A percentile compares a stretch with the other conserved stretches of the same genome.
Conservation (phyloP, 2,797 vertebrate species). For the Furcifer pardalis region DNA sequence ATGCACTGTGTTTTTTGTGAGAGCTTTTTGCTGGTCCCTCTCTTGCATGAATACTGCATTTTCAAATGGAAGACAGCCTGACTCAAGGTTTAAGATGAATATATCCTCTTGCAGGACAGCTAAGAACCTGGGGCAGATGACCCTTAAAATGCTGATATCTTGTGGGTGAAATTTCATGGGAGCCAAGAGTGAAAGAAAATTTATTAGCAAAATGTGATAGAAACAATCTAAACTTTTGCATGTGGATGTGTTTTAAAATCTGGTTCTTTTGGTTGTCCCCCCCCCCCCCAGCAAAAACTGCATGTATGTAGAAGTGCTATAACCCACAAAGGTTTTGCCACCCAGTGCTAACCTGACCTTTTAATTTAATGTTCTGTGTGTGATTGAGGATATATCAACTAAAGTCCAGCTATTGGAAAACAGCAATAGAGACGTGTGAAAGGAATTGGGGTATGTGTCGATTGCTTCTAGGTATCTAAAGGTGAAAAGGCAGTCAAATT, state of each 20-base stretch:
- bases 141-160: not conserved
- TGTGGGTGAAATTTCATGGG: constrained; percentile 12
- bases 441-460: not conserved
- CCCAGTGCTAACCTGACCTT: not conserved
- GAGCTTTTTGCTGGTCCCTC: constrained; percentile 22
- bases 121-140: not conserved
- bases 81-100: not conserved
- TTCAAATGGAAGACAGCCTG: constrained; percentile 11
- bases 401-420: not conserved
- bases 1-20: not conserved
- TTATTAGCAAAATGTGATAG: constrained; percentile 10
- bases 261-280: fast-evolving
- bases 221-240: fast-evolving
- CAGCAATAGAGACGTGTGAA: constrained; percentile 8
- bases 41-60: not conserved
- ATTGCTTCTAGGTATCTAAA: not conserved
- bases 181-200: constrained; percentile 29
- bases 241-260: constrained; percentile 7
- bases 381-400: constrained; percentile 1
- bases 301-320: fast-evolving
- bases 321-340: not conserved
- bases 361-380: not conserved
- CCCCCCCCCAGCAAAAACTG: not conserved
- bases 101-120: not conserved
- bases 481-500: not conserved